These are phyloP conservation scores for Octodonta nipae DNA, from an alignment of 2,888 invertebrate species.

Conservation along the genomic window DNA sequence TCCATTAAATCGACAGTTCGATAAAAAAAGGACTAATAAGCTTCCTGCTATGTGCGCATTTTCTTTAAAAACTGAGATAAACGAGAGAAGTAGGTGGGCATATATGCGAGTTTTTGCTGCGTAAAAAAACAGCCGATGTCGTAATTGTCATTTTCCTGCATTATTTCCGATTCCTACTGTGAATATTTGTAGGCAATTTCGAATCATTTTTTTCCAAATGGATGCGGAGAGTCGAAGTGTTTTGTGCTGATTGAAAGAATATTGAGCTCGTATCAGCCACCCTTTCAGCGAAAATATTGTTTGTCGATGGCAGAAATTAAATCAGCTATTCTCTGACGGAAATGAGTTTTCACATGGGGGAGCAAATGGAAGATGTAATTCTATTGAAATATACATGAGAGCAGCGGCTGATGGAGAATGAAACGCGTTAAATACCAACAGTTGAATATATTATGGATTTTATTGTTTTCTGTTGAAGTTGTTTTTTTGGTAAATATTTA, in stretches of 20 bases:
- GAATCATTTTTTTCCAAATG: slow-evolving; percentile 27
- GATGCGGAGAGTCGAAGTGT: slow-evolving; percentile 28
- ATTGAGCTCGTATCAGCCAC: slow-evolving; percentile 20
- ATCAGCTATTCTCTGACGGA: slow-evolving; percentile 34
- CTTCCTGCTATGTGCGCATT: too few species aligned
- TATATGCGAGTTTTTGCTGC: too few species aligned
- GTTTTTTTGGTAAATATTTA: too few species aligned
- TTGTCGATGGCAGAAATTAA: slow-evolving; percentile 34
- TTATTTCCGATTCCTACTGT: slow-evolving; percentile 28
- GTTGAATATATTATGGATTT: too few species aligned
- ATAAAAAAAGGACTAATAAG: too few species aligned
- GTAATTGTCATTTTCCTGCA: slow-evolving; percentile 34
- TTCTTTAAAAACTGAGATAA: too few species aligned
- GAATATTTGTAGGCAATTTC: slow-evolving; percentile 26
- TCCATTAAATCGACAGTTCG: too few species aligned
- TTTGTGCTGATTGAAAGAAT: slow-evolving; percentile 34
- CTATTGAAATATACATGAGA: slow-evolving; percentile 13
- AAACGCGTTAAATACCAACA: too few species aligned
- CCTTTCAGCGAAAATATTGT: slow-evolving; percentile 27
- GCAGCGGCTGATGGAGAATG: too few species aligned
- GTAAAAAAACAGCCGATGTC: too few species aligned
- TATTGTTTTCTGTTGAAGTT: too few species aligned
- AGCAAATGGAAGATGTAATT: slow-evolving; percentile 13
- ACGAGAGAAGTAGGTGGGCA: too few species aligned
- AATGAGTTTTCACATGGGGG: slow-evolving; percentile 28